Evolutionary conservation across 2,113 vertebrate species (phyloP).

Genomic region (Pampusana beccarii): DNA sequence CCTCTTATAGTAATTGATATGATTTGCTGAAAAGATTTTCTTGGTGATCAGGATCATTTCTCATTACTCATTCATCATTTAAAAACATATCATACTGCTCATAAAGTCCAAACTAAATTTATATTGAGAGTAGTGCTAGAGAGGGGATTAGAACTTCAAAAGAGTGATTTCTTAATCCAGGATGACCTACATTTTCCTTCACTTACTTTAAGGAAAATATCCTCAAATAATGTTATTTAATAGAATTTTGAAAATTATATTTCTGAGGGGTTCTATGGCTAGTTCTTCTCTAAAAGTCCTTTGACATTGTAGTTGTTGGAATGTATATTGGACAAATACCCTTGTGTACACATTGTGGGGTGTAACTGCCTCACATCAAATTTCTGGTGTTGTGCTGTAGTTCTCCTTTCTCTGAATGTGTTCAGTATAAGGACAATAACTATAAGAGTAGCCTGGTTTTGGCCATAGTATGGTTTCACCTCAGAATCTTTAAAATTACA

Average conservation of each 20-base stretch:
- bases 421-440: background rate
- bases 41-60: background rate
- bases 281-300: background rate
- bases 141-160: slow-evolving; percentile 21
- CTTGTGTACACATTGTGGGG: accelerated
- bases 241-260: background rate
- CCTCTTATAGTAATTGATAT: background rate
- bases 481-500: background rate
- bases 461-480: accelerated
- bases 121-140: background rate
- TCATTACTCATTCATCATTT: background rate
- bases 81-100: background rate
- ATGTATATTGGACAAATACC: background rate
- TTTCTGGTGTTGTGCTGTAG: background rate
- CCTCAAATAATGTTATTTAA: background rate
- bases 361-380: background rate
- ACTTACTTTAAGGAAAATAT: background rate
- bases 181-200: slow-evolving; percentile 13
- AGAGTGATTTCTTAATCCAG: background rate
- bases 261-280: background rate
- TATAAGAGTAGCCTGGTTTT: background rate
- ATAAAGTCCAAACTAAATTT: background rate
- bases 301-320: background rate
- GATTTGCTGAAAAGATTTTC: background rate
- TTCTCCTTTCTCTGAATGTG: background rate